Conservation (phyloP, 2,797 vertebrate species). For the Apodemus agrarius region DNA sequence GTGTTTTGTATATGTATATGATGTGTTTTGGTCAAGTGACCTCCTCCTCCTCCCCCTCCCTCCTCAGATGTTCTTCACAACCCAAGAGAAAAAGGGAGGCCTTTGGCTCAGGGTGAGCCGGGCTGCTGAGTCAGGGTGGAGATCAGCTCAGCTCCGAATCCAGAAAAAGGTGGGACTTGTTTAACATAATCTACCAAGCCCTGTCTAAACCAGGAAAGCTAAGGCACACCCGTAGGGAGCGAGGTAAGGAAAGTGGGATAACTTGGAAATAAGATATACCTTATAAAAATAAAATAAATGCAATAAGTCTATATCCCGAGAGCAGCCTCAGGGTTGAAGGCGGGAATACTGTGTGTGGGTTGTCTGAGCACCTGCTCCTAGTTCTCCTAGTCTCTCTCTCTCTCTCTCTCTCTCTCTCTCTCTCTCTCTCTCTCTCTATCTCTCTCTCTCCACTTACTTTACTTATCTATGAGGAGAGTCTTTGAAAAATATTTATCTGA, state of each 20-base stretch:
- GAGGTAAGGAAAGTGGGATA: not conserved
- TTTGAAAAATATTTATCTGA: constrained; percentile 17
- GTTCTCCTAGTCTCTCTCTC: not conserved
- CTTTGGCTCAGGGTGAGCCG: not conserved
- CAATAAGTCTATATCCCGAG: not conserved
- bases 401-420: not conserved
- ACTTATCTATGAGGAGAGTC: not conserved
- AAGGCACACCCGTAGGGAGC: not conserved
- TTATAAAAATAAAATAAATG: not conserved
- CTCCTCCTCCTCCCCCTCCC: no score
- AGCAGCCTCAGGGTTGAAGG: not conserved
- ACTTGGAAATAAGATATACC: not conserved
- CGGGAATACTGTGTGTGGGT: not conserved
- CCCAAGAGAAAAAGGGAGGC: fast-evolving
- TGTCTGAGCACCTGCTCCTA: not conserved
- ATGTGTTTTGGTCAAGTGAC: not conserved
- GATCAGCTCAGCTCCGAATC: not conserved
- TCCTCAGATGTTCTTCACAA: not conserved
- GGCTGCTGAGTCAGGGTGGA: not conserved
- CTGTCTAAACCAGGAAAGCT: not conserved
- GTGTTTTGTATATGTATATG: no score
- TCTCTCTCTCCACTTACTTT: not conserved
- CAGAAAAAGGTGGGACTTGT: not conserved
- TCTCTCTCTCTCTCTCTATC: no score
- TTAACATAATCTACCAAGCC: not conserved